Evolutionary conservation across 2,888 invertebrate species (phyloP), one percentile per base, ranked within the genome.

Genomic region (Rugalucina vietnamica): DNA sequence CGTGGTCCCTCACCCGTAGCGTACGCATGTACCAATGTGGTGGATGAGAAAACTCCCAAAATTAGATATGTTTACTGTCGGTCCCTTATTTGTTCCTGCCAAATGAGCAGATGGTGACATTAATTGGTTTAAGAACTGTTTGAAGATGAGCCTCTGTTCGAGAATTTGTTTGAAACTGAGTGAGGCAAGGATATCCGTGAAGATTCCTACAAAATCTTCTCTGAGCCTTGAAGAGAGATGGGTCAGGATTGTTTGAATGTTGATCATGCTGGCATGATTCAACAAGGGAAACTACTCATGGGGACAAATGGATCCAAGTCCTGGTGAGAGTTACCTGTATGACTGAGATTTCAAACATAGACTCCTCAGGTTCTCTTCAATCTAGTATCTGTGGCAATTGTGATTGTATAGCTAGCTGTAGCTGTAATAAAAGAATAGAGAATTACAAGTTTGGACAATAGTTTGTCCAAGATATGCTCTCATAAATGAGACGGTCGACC

Each of bases 221-320:
- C 54, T n/a, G 12, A 49, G 24, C 32, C 4, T 21, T 1, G 21
- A 32, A 37, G 1, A 29, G 3, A 4, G 14, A 29, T 18, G 14
- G 2, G 10, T 73, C 10, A 32, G 14, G 4, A 3, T 12, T n/a
- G n/a, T n/a, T n/a, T 3, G 69, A 49, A 69, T 70, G 72, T 65
- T 73, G 60, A 24, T 54, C 73, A 21, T 43, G 72, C 24, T 70
- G 79, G 73, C 24, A 79, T 65, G 72, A 54, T 54, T 54, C 54
- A 54, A 54, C 54, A 54, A 54, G 54, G 54, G 21, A n/a, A 54
- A 21, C 8, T 18, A 54, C 12, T 54, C 54, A 54, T 54, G 21
- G n/a, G 54, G 54, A 54, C n/a, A 54, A 8, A n/a, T 18, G 10
- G 21, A n/a, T n/a, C 54, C 14, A 8, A 4, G n/a, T 54, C 21